Conservation (phyloP, 2,888 invertebrate genomes). For the Erannis defoliaria region DNA sequence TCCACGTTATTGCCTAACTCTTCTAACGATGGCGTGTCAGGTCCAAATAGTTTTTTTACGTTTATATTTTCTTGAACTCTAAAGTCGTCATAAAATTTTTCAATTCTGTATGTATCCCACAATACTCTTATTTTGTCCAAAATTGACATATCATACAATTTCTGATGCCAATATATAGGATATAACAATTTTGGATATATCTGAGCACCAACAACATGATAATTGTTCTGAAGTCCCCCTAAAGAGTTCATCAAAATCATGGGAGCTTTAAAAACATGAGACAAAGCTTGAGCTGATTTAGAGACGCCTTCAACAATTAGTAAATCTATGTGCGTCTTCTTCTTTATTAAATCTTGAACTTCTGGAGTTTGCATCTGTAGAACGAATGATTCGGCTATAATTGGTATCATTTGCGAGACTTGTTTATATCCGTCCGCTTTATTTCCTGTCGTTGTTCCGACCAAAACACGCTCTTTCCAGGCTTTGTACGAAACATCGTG, state of each 20-base stretch:
- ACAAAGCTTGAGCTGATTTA: conserved; percentile 43
- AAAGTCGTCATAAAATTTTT: neutral
- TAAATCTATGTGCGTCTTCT: conserved; percentile 53
- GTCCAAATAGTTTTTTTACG: conserved; percentile 49
- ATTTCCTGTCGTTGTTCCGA: conserved; percentile 27
- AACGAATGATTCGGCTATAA: conserved; percentile 38
- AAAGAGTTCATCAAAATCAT: conserved; percentile 57
- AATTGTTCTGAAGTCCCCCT: conserved; percentile 41
- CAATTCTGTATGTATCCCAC: conserved; percentile 9
- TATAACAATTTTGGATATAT: conserved; percentile 48
- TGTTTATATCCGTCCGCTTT: conserved; percentile 32
- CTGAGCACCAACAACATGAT: conserved; percentile 45
- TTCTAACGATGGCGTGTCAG: conserved; percentile 45
- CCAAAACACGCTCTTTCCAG: conserved; percentile 6
- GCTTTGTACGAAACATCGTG: conserved; percentile 13
- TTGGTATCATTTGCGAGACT: conserved; percentile 12
- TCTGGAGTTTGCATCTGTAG: conserved; percentile 47
- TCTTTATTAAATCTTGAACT: conserved; percentile 46
- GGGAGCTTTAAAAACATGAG: conserved; percentile 55
- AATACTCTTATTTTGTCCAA: conserved; percentile 46
- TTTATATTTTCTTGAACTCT: conserved; percentile 35
- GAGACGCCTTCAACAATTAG: conserved; percentile 52
- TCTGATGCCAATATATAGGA: conserved; percentile 23
- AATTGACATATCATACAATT: conserved; percentile 21
- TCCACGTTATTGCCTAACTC: conserved; percentile 58